Evolutionary conservation across 2,113 vertebrate species (phyloP).

Genomic region (Narcine bancroftii): DNA sequence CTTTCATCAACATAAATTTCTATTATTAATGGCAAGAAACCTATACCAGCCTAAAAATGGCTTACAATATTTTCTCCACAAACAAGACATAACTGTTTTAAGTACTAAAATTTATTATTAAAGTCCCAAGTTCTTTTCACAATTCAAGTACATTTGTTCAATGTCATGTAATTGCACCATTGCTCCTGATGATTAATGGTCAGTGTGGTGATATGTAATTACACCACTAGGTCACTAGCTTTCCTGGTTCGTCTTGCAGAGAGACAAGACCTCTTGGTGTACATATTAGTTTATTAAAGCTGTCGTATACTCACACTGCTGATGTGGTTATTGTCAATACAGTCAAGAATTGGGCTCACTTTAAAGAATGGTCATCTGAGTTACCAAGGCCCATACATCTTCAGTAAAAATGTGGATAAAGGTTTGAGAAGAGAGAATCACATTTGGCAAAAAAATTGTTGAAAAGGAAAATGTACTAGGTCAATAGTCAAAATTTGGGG

Average conservation of each 20-base stretch:
- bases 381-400: neutral
- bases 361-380: neutral
- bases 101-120: too few relatives aligned
- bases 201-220: too few relatives aligned
- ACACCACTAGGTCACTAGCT: too few relatives aligned
- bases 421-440: neutral
- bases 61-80: neutral
- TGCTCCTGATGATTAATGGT: too few relatives aligned
- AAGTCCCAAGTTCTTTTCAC: too few relatives aligned
- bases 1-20: neutral
- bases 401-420: neutral
- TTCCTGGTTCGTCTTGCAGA: too few relatives aligned
- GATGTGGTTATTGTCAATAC: too few relatives aligned
- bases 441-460: neutral
- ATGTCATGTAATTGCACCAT: neutral
- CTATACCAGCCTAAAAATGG: neutral
- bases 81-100: neutral
- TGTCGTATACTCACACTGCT: too few relatives aligned
- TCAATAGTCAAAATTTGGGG: neutral
- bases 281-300: too few relatives aligned
- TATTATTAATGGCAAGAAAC: neutral
- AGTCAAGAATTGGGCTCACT: neutral
- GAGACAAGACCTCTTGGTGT: too few relatives aligned
- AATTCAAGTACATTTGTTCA: neutral
- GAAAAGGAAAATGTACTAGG: neutral